phyloP scores from a whole-genome alignment of 1,140 invertebrate species.

The Drosophila chauvacae region DNA sequence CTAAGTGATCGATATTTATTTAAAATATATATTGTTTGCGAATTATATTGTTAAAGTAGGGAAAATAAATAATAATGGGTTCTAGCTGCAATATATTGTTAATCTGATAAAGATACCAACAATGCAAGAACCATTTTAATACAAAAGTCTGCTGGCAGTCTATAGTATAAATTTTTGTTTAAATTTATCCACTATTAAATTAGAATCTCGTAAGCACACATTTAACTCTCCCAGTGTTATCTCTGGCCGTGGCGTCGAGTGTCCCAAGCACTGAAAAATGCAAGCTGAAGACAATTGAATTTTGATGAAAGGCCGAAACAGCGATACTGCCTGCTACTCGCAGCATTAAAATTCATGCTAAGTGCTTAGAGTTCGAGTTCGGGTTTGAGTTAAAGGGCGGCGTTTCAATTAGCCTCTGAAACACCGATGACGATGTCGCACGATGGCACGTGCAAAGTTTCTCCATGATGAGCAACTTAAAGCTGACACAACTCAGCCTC shows the following conservation, averaged over 20 bases:
- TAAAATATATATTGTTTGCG: not conserved
- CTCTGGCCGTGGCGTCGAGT: conserved; percentile 60
- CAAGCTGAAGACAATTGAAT: conserved; percentile 76
- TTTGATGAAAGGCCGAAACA: conserved; percentile 69
- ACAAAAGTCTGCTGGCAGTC: too few relatives aligned
- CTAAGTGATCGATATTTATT: not conserved
- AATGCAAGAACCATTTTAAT: too few relatives aligned
- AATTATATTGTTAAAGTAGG: not conserved
- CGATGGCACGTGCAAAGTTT: conserved; percentile 58
- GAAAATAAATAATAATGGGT: too few relatives aligned
- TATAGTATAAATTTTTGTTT: too few relatives aligned
- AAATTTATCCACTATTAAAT: too few relatives aligned
- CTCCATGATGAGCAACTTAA: conserved; percentile 72
- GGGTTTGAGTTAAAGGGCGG: conserved; percentile 2
- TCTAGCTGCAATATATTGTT: too few relatives aligned
- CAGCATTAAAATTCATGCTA: conserved; percentile 64
- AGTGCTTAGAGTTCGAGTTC: conserved; percentile 22
- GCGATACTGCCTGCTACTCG: not conserved
- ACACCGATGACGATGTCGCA: conserved; percentile 17
- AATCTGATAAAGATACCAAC: too few relatives aligned
- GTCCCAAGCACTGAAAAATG: conserved; percentile 19
- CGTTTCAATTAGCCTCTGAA: conserved; percentile 62
- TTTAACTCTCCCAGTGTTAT: not conserved
- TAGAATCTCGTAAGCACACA: too few relatives aligned
- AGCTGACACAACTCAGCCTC: conserved; percentile 70